Evolutionary conservation across 2,113 vertebrate species (phyloP).

Genomic region (Puma concolor): DNA sequence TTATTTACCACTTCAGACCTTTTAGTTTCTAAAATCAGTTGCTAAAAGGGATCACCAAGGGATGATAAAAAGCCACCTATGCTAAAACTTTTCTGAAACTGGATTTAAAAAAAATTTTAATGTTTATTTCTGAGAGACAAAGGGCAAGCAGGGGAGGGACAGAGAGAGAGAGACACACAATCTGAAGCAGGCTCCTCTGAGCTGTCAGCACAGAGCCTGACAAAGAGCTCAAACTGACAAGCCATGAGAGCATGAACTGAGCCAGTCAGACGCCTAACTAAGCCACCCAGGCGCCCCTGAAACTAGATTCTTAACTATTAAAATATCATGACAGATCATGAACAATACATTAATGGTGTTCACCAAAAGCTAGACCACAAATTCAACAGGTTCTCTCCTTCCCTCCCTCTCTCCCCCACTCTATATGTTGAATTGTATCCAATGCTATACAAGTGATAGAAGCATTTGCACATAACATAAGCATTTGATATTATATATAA

Average conservation of each 20-base stretch:
- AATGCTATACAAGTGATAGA: background rate
- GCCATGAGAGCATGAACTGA: too few relatives aligned
- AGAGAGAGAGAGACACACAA: too few relatives aligned
- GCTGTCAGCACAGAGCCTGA: too few relatives aligned
- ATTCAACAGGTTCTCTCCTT: background rate
- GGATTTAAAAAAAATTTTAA: too few relatives aligned
- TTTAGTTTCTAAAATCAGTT: slow-evolving; percentile 22
- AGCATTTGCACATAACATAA: slow-evolving; percentile 5
- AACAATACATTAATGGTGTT: background rate
- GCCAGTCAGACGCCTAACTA: too few relatives aligned
- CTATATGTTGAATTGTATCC: background rate
- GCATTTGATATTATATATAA: slow-evolving; percentile 41
- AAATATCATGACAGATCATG: slow-evolving; percentile 43
- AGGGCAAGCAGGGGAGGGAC: too few relatives aligned
- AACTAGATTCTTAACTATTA: slow-evolving; percentile 4
- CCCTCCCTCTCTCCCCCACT: background rate
- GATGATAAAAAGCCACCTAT: background rate
- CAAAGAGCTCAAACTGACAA: too few relatives aligned
- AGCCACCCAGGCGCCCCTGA: too few relatives aligned
- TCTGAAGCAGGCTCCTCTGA: too few relatives aligned
- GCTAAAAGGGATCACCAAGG: background rate
- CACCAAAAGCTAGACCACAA: slow-evolving; percentile 25
- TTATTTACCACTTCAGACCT: slow-evolving; percentile 16
- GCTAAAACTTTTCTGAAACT: slow-evolving; percentile 31
- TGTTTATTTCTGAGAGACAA: too few relatives aligned